Conservation (phyloP, 2,113 vertebrate genomes). For the Rostratula benghalensis region DNA sequence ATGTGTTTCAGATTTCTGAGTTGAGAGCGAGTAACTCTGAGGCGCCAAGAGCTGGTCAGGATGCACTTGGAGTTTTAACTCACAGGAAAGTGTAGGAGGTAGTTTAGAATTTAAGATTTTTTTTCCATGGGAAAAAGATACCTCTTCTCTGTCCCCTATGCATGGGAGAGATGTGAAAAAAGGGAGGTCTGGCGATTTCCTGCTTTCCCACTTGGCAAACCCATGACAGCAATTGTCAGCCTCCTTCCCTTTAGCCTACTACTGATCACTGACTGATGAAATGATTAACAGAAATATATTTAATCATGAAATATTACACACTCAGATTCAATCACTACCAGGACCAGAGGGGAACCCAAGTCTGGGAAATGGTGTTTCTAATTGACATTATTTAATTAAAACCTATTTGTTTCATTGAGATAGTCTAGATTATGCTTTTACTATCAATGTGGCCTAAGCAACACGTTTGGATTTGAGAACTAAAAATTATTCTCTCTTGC, state of each 20-base stretch:
- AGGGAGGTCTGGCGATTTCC: neutral
- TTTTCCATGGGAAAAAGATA: conserved; percentile 57
- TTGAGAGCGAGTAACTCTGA: neutral
- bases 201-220: conserved; percentile 5
- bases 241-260: neutral
- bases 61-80: conserved; percentile 8
- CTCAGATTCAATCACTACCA: neutral
- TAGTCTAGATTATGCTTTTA: neutral
- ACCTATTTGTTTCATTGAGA: neutral
- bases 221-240: neutral
- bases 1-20: conserved; percentile 14
- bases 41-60: neutral
- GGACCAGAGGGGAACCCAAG: neutral
- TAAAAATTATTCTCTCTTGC: neutral
- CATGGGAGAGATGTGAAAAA: conserved; percentile 12
- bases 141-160: conserved; percentile 20
- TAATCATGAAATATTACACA: neutral
- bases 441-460: neutral
- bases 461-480: neutral
- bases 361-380: neutral
- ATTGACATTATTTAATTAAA: neutral
- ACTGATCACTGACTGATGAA: neutral
- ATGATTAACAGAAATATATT: neutral
- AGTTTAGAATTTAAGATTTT: neutral
- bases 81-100: conserved; percentile 61